Evolutionary conservation across 2,888 invertebrate genomes (phyloP).

Genomic region (Drosophila lutescens): DNA sequence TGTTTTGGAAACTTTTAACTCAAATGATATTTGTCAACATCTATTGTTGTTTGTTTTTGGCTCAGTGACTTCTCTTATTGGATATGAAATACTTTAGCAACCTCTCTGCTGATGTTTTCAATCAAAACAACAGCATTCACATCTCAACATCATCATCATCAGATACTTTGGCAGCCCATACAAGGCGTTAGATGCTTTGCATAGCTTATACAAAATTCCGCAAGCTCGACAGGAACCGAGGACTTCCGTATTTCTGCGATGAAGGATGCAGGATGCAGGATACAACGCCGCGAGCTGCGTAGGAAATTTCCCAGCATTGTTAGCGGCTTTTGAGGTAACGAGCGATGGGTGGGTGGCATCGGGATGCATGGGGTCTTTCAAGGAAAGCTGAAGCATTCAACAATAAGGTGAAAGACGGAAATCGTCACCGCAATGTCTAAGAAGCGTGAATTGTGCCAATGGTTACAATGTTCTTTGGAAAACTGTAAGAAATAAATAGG

Average conservation of each 20-base stretch:
- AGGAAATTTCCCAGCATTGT: conserved; percentile 63
- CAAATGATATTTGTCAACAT: conserved; percentile 28
- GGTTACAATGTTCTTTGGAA: conserved; percentile 10
- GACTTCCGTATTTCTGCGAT: conserved; percentile 39
- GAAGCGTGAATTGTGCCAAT: conserved; percentile 69
- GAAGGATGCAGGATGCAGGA: conserved; percentile 33
- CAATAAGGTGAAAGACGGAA: conserved; percentile 52
- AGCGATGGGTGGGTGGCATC: conserved; percentile 8
- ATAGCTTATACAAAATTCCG: conserved; percentile 56
- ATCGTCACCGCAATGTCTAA: conserved; percentile 70
- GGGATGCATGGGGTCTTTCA: neutral
- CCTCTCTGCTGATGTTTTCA: conserved; percentile 32
- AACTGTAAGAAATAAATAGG: conserved; percentile 1
- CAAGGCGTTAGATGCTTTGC: conserved; percentile 58
- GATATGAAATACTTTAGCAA: conserved; percentile 11
- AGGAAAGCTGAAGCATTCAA: conserved; percentile 7
- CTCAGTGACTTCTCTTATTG: conserved; percentile 17
- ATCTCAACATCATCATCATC: conserved; percentile 12
- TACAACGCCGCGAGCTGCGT: conserved; percentile 43
- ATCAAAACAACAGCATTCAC: conserved; percentile 41
- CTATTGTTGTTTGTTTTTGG: conserved; percentile 11
- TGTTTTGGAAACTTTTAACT: conserved; percentile 7
- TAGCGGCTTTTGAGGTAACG: conserved; percentile 70
- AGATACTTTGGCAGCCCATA: conserved; percentile 23
- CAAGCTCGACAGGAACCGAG: conserved; percentile 64